Evolutionary conservation across 1,140 invertebrate species (phyloP).

Genomic region (Hirudo medicinalis): DNA sequence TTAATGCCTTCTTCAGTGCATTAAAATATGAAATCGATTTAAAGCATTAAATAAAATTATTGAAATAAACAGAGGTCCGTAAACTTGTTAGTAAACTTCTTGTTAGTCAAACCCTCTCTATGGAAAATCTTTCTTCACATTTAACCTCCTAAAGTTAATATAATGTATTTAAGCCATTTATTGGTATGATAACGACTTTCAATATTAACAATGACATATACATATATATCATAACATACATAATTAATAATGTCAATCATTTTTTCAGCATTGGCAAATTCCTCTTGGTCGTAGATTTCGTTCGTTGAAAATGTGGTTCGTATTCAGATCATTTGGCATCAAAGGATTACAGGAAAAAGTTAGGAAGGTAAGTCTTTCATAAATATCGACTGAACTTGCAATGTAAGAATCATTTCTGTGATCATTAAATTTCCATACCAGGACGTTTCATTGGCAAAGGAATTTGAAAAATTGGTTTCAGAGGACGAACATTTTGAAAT

Average conservation of each 20-base stretch:
- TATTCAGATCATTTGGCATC: slow-evolving; percentile 37
- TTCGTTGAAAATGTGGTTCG: slow-evolving; percentile 41
- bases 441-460: slow-evolving; percentile 58
- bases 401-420: slow-evolving; percentile 2
- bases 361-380: slow-evolving; percentile 29
- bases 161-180: too few relatives aligned
- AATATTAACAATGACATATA: too few relatives aligned
- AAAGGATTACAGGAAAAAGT: slow-evolving; percentile 38
- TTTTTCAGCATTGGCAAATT: slow-evolving; percentile 40
- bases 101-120: too few relatives aligned
- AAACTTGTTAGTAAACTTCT: too few relatives aligned
- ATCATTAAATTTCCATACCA: slow-evolving; percentile 8
- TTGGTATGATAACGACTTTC: too few relatives aligned
- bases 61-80: too few relatives aligned
- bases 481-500: slow-evolving; percentile 72
- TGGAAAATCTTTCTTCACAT: too few relatives aligned
- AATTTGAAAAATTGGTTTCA: slow-evolving; percentile 58
- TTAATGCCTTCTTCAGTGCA: too few relatives aligned
- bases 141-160: too few relatives aligned
- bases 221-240: too few relatives aligned
- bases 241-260: not conserved
- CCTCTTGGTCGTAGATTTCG: slow-evolving; percentile 38
- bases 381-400: not conserved
- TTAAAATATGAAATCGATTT: too few relatives aligned
- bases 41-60: too few relatives aligned